phyloP scores from a whole-genome alignment of 2,113 vertebrate genomes.

The Pica pica region DNA sequence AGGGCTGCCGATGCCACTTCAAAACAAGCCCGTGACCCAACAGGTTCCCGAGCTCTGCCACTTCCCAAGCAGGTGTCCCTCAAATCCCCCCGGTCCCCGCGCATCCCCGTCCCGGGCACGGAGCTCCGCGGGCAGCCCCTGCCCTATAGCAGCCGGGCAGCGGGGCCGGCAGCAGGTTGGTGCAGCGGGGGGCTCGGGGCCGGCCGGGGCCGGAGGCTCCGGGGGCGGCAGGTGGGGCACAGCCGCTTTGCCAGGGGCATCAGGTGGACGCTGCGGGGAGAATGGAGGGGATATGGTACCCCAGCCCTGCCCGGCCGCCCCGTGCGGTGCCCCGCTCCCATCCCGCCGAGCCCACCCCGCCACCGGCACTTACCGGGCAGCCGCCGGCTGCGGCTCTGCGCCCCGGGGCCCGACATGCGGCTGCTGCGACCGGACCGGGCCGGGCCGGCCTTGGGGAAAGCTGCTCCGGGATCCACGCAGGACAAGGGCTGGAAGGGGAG shows the following conservation, averaged over 20 bases:
- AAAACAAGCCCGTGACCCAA: neutral
- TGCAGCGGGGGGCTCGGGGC: neutral
- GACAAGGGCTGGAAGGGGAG: too few relatives aligned
- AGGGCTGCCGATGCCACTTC: neutral
- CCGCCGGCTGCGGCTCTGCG: slow-evolving; percentile 34
- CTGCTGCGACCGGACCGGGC: neutral
- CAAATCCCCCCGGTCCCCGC: too few relatives aligned
- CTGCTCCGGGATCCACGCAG: too few relatives aligned
- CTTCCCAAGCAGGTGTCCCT: neutral
- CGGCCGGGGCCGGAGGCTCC: neutral
- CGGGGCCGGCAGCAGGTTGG: neutral
- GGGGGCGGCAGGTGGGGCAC: too few relatives aligned
- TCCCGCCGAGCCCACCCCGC: neutral
- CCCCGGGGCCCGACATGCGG: slow-evolving; percentile 14
- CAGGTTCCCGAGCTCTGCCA: neutral
- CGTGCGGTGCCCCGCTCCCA: neutral
- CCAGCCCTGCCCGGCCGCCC: neutral
- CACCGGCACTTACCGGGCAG: slow-evolving; percentile 5
- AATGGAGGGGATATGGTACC: neutral
- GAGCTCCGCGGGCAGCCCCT: neutral
- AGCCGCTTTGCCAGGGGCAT: neutral
- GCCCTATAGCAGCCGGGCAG: neutral
- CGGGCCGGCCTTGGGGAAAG: too few relatives aligned
- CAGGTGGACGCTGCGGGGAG: neutral
- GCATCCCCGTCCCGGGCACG: neutral